These are phyloP conservation scores for Ammodytes dubius DNA, from an alignment of 2,113 vertebrate species.

Conservation along the genomic window DNA sequence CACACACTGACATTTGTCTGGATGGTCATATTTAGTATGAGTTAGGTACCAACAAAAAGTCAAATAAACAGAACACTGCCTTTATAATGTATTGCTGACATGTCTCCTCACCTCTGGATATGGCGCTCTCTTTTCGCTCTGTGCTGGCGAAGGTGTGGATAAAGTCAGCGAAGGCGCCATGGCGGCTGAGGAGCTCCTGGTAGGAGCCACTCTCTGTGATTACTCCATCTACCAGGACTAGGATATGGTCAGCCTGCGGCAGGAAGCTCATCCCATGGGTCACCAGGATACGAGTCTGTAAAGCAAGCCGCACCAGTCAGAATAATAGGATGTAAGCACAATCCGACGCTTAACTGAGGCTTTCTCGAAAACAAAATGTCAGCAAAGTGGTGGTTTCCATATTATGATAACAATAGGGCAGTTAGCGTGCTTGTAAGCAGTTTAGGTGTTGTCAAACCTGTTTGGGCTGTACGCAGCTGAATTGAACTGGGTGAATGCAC, in stretches of 20 bases:
- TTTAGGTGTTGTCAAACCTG: constrained; percentile 32
- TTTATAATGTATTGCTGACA: not conserved
- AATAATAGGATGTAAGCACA: constrained; percentile 59
- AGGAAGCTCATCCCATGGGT: constrained; percentile 91
- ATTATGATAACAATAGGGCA: constrained; percentile 53
- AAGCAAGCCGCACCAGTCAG: constrained; percentile 51
- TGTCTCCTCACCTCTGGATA: constrained; percentile 77
- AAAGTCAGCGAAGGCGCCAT: constrained; percentile 91
- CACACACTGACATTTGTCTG: not conserved
- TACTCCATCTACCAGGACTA: constrained; percentile 89
- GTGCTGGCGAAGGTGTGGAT: constrained; percentile 85
- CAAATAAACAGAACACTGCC: not conserved
- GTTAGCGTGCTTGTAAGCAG: constrained; percentile 18
- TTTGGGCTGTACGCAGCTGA: constrained; percentile 36
- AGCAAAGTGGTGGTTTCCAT: constrained; percentile 60
- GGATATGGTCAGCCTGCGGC: constrained; percentile 90
- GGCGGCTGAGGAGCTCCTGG: constrained; percentile 89
- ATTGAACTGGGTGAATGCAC: not conserved
- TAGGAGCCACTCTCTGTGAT: constrained; percentile 94
- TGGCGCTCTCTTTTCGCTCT: constrained; percentile 82
- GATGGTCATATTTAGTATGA: not conserved
- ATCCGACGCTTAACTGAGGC: constrained; percentile 48
- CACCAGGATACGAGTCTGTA: constrained; percentile 94
- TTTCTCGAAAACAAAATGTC: constrained; percentile 56
- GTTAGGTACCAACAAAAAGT: not conserved